Base-by-base conservation (phyloP, 37 sponge, comb jelly and placozoan genomes). In the Aphrocallistes beatrix region DNA sequence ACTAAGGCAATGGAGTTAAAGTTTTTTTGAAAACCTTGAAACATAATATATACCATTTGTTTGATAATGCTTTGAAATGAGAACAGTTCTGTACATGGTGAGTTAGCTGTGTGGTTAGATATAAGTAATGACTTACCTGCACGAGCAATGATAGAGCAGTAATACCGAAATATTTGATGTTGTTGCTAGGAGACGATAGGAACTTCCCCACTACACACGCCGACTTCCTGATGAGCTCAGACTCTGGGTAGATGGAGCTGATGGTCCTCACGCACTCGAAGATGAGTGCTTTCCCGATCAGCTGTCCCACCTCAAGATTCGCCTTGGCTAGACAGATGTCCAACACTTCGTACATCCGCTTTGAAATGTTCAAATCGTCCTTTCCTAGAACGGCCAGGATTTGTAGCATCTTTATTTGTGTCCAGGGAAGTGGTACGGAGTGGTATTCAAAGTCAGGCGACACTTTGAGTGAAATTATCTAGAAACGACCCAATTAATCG, bases 401-500 rank as follows among this genome's bases (percentile, higher is more conserved):
- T 28, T 60, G 85, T 21, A 90, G 81, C 37, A 91, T 47, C 42
- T 86, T 81, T 42, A 89, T 87, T 40, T 90, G 89, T 25, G 51
- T 84, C 94, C 96, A 95, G 17, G 99, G 94, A 21, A 94, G 85
- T 13, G 96, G 94, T 19, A 98, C 91, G n/a, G 85, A 83, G 39
- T 95, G 99, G 86, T 98, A 98, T 39, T 98, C 89, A 86, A 94
- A 92, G 42, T 93, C 92, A 30, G 38, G 25, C 17, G 93, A 89
- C 28, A 95, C 88, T 37, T 88, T 87, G 30, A 88, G 81, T 30
- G 60, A 23, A n/a, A 90, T 51, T 36, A 38, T 82, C 38, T 82
- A 38, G 28, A 69, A 48, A 19, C 13, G 19, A 48, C 50, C 50
- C n/a, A n/a, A n/a, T n/a, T n/a, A n/a, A n/a, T n/a, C n/a, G n/a